Percentiles rank a stretch among this genome's conserved stretches.
Evolutionary conservation across 1,140 invertebrate species (phyloP).

Genomic region (Agrypnia vestita): DNA sequence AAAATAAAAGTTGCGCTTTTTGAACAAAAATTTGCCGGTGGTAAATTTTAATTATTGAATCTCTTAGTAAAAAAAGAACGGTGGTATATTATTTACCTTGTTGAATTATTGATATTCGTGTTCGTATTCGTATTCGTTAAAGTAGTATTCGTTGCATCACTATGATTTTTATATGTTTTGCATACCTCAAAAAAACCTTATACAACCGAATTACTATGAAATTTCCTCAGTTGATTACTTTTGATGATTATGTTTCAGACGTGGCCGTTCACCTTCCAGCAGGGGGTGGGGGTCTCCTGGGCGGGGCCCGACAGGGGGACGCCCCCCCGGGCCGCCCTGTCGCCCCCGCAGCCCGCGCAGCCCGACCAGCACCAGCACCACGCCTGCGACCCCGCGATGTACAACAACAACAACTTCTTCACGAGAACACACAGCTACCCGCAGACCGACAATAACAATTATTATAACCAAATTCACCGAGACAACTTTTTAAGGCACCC

Average conservation of each 20-base stretch:
- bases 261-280: constrained; percentile 60
- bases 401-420: constrained; percentile 57
- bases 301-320: constrained; percentile 21
- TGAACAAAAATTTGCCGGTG: too few species aligned
- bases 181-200: too few species aligned
- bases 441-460: constrained; percentile 47
- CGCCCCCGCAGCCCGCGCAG: neutral
- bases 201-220: too few species aligned
- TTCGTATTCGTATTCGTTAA: too few species aligned
- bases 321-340: constrained; percentile 7
- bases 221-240: too few species aligned
- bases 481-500: constrained; percentile 54
- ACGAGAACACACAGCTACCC: constrained; percentile 39
- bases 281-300: constrained; percentile 43
- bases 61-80: too few species aligned
- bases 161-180: too few species aligned
- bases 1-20: too few species aligned
- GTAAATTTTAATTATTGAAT: too few species aligned
- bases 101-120: too few species aligned
- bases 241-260: constrained; percentile 53
- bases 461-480: constrained; percentile 54
- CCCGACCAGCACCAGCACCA: neutral
- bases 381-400: constrained; percentile 23
- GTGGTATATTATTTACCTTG: too few species aligned
- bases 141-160: too few species aligned